phyloP scores from a whole-genome alignment of 2,113 vertebrate genomes.

The Danionella cerebrum region DNA sequence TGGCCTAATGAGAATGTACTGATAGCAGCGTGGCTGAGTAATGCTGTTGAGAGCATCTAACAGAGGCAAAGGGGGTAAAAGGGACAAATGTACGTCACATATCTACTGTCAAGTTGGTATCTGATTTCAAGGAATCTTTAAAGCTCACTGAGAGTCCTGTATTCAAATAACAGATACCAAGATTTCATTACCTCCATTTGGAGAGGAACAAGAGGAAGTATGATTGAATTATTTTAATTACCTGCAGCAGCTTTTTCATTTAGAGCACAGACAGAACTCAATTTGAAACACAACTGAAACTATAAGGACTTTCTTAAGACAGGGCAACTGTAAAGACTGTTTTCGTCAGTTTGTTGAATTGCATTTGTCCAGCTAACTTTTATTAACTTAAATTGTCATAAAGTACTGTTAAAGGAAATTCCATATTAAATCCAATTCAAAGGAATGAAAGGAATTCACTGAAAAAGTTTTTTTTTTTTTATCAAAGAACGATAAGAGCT shows the following conservation, averaged over 20 bases:
- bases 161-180: conserved; percentile 38
- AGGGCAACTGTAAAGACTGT: conserved; percentile 15
- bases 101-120: conserved; percentile 46
- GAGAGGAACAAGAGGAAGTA: conserved; percentile 48
- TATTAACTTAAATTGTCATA: not conserved
- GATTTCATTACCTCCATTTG: conserved; percentile 60
- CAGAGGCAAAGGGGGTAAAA: not conserved
- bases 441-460: not conserved
- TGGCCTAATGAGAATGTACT: conserved; percentile 40
- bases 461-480: too few species aligned
- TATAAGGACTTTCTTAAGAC: conserved; percentile 15
- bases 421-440: not conserved
- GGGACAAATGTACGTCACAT: conserved; percentile 29
- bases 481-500: too few species aligned
- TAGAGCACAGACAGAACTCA: conserved; percentile 56
- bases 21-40: conserved; percentile 33
- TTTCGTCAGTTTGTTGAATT: not conserved
- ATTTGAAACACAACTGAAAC: conserved; percentile 51
- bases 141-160: conserved; percentile 46
- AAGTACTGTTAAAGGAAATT: too few species aligned
- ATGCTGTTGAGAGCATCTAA: conserved; percentile 36
- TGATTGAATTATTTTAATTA: conserved; percentile 71
- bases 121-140: conserved; percentile 44
- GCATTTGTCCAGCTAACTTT: not conserved
- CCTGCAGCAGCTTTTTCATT: conserved; percentile 68